These are phyloP conservation scores for Eidolon helvum DNA, from an alignment of 2,113 vertebrate species.

Conservation along the genomic window DNA sequence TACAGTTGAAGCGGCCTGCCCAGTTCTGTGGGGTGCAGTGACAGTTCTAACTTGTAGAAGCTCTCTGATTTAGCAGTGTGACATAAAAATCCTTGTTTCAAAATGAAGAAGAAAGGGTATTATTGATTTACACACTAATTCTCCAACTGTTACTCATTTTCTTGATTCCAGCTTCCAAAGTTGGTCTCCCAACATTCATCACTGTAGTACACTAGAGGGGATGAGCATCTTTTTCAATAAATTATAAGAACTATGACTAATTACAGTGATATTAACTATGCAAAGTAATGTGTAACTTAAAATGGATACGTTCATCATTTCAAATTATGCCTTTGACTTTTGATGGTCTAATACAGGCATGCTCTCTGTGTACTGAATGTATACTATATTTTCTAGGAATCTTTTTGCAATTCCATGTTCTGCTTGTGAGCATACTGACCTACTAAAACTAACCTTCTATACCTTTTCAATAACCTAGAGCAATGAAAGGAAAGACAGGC, in stretches of 20 bases:
- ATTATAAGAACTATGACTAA: slow-evolving; percentile 91
- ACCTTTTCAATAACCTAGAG: slow-evolving; percentile 35
- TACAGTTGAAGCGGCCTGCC: slow-evolving; percentile 69
- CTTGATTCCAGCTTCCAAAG: slow-evolving; percentile 88
- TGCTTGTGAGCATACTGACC: slow-evolving; percentile 42
- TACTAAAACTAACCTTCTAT: slow-evolving; percentile 67
- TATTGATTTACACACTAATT: slow-evolving; percentile 89
- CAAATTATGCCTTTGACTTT: slow-evolving; percentile 87
- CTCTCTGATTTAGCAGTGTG: slow-evolving; percentile 51
- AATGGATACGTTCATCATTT: slow-evolving; percentile 89
- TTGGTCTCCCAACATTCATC: slow-evolving; percentile 88
- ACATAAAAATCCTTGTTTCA: slow-evolving; percentile 76
- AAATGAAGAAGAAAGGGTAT: slow-evolving; percentile 83
- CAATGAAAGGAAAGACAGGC: slow-evolving; percentile 20
- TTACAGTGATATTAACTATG: slow-evolving; percentile 91
- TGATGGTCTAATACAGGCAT: slow-evolving; percentile 82
- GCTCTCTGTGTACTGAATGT: slow-evolving; percentile 66
- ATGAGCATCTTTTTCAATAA: slow-evolving; percentile 89
- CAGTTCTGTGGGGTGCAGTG: slow-evolving; percentile 60
- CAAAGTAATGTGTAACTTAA: slow-evolving; percentile 89
- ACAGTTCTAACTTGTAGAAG: slow-evolving; percentile 71
- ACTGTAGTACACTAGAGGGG: slow-evolving; percentile 87
- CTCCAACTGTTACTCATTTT: slow-evolving; percentile 90
- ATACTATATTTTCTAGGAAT: slow-evolving; percentile 58
- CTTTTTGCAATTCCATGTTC: slow-evolving; percentile 54